Conservation (phyloP, 2,113 vertebrate genomes). For the Antigone vipio region DNA sequence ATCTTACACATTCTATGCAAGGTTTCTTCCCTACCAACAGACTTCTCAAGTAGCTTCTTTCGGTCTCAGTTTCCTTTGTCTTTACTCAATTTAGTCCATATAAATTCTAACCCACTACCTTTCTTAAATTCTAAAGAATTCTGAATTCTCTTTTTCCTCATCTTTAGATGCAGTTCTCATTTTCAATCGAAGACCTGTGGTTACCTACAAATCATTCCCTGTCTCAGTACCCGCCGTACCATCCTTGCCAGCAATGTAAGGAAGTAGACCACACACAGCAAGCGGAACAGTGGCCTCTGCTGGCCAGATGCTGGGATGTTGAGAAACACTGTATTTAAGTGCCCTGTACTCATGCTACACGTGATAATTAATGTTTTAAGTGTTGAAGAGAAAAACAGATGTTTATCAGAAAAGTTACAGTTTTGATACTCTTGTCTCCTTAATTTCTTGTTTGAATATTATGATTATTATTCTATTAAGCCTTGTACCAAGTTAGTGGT, state of each 20-base stretch:
- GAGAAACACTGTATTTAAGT: background rate
- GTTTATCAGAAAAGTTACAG: background rate
- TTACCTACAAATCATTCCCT: too few relatives aligned
- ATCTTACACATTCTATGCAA: background rate
- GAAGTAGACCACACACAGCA: accelerated
- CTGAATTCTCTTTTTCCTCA: background rate
- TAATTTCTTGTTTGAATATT: background rate
- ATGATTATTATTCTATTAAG: background rate
- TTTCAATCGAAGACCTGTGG: background rate
- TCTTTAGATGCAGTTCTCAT: background rate
- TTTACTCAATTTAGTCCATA: background rate
- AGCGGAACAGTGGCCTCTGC: background rate
- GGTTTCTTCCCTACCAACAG: background rate
- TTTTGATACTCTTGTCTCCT: background rate
- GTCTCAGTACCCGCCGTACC: accelerated
- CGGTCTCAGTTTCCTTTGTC: background rate
- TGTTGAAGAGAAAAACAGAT: background rate
- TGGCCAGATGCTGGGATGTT: background rate
- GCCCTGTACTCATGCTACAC: background rate
- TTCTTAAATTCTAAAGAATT: background rate
- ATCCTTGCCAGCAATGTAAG: accelerated
- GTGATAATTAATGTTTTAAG: background rate
- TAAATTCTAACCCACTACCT: background rate
- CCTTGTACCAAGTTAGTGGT: background rate
- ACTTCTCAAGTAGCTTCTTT: background rate